phyloP scores from a whole-genome alignment of 2,888 invertebrate genomes.

The Synanthedon tipuliformis region DNA sequence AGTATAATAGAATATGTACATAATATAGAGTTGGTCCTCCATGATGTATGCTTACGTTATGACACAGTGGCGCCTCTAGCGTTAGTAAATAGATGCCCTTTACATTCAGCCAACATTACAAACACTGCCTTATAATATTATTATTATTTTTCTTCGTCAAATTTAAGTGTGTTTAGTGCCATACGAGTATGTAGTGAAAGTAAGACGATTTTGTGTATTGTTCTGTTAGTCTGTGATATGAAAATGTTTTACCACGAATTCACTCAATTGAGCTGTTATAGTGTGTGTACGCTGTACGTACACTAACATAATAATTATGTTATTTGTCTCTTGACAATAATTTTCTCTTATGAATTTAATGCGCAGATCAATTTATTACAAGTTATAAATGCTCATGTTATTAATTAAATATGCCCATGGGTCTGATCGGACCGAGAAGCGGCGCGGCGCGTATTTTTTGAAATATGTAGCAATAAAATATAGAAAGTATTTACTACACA shows the following conservation, averaged over 20 bases:
- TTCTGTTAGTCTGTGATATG: constrained; percentile 67
- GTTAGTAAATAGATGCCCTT: too few relatives aligned
- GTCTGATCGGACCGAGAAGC: too few relatives aligned
- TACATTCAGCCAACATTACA: constrained; percentile 4
- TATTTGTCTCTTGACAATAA: not conserved
- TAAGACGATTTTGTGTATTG: constrained; percentile 39
- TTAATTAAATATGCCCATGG: not conserved
- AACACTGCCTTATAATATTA: constrained; percentile 44
- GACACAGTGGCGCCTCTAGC: too few relatives aligned
- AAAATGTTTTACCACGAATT: constrained; percentile 42
- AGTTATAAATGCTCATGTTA: not conserved
- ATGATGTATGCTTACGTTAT: too few relatives aligned
- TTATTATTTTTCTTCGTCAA: constrained; percentile 25
- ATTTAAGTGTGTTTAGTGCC: constrained; percentile 56
- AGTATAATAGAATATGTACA: too few relatives aligned
- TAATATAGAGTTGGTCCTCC: too few relatives aligned
- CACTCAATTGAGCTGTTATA: constrained; percentile 2
- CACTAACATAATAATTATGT: not conserved
- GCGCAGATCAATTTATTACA: not conserved
- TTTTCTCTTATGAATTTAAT: not conserved
- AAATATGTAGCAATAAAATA: too few relatives aligned
- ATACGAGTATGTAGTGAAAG: constrained; percentile 57
- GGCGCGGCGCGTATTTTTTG: too few relatives aligned
- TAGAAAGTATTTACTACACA: too few relatives aligned
- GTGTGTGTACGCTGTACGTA: not conserved